Evolutionary conservation across 2,113 vertebrate genomes (phyloP).

Genomic region (Aptenodytes forsteri): DNA sequence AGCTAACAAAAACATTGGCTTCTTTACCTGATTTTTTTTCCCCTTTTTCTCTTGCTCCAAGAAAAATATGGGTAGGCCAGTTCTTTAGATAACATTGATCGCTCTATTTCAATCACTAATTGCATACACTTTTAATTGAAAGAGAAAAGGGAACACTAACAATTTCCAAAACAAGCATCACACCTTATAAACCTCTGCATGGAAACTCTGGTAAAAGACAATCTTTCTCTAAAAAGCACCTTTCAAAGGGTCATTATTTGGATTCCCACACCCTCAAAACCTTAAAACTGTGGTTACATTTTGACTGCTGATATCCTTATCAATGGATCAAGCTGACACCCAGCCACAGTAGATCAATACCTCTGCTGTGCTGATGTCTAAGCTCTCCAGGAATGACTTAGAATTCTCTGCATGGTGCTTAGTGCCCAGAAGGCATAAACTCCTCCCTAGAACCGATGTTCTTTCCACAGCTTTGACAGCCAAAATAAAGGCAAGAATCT

Average conservation of each 20-base stretch:
- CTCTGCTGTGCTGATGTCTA: background rate
- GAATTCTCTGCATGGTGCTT: background rate
- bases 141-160: background rate
- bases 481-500: background rate
- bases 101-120: background rate
- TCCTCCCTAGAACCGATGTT: background rate
- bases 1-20: background rate
- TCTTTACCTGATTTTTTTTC: rapidly evolving
- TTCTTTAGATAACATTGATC: background rate
- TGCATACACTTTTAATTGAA: background rate
- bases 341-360: background rate
- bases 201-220: background rate
- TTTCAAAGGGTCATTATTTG: background rate
- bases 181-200: background rate
- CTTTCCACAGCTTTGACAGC: background rate
- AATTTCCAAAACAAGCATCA: background rate
- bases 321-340: background rate
- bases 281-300: background rate
- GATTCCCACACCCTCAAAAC: background rate
- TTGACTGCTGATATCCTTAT: background rate
- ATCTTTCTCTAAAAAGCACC: background rate
- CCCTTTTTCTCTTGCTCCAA: background rate
- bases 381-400: background rate
- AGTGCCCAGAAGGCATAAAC: background rate
- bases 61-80: background rate